Evolutionary conservation across 2,888 invertebrate genomes (phyloP), one percentile per base, ranked within the genome.

Genomic region (Mimas tiliae): DNA sequence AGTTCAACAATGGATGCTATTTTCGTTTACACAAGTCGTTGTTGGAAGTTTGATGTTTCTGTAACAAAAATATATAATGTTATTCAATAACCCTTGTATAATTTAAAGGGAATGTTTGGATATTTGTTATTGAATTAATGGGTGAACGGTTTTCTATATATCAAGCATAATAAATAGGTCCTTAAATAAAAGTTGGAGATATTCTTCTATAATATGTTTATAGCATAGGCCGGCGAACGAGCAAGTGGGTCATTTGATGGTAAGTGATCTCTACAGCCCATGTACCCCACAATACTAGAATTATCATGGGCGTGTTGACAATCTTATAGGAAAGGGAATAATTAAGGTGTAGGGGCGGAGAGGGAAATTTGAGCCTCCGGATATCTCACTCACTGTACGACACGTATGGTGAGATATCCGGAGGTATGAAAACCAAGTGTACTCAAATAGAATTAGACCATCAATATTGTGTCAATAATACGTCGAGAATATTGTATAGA

Each of bases 1-100:
- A 58, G 42, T 38, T 42, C 11, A 19, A 42, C 19, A 42, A 58
- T 58, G 27, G 19, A 50, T 42, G 19, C 8, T 42, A 34, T 58
- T 53, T 53, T 58, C 58, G 58, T 58, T 58, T 58, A 50, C 34
- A 33, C 38, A 58, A 42, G 42, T 58, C 42, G 42, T 58, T 58
- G 58, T 58, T 38, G 58, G 38, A 42, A 16, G 19, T 42, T 42
- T 38, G 58, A 42, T 58, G 42, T 9, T 42, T 58, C 58, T 58
- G 58, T 16, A 58, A 58, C 58, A 58, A 58, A 58, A 58, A 58
- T 16, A 58, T 11, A 58, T 11, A 42, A 38, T 58, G 1, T 58
- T 58, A 19, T 42, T 42, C 16, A 1, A n/a, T 4, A 38, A 33
- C 14, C 8, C n/a, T 33, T 0, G 7, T 33, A 11, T 11, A 27